A percentile compares a stretch with the other conserved stretches of the same genome.
Evolutionary conservation across 1,140 invertebrate genomes (phyloP).

Genomic region (Acromyrmex heyeri): DNA sequence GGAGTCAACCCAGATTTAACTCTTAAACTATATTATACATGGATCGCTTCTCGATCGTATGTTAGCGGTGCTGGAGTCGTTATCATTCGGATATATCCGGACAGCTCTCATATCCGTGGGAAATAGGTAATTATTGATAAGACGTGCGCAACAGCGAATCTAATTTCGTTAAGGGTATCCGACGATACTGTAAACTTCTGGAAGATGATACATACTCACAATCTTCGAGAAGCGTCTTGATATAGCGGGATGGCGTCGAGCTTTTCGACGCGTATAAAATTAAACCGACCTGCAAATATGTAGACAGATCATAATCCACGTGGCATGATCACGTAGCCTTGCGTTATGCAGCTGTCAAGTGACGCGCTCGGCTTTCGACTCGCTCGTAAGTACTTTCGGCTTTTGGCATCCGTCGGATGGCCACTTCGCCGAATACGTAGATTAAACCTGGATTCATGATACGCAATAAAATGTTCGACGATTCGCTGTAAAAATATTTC

Average conservation of each 20-base stretch:
- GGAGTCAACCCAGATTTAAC: constrained; percentile 39
- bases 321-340: constrained; percentile 40
- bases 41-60: constrained; percentile 23
- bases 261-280: constrained; percentile 47
- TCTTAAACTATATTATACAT: constrained; percentile 40
- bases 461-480: not conserved
- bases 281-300: constrained; percentile 41
- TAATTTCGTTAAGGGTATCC: constrained; percentile 24
- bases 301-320: constrained; percentile 52
- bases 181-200: constrained; percentile 39
- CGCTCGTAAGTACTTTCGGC: constrained; percentile 10
- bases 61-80: constrained; percentile 20
- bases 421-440: constrained; percentile 25
- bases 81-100: constrained; percentile 52
- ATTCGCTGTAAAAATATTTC: not conserved
- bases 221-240: constrained; percentile 5
- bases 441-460: constrained; percentile 9
- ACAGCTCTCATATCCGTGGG: constrained; percentile 19
- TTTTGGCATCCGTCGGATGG: constrained; percentile 49
- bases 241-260: not conserved
- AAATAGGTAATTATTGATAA: constrained; percentile 64
- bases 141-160: constrained; percentile 22
- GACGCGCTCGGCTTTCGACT: constrained; percentile 43
- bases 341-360: constrained; percentile 56
- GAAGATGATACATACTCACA: constrained; percentile 1